phyloP scores from a whole-genome alignment of 2,797 vertebrate species.

The Acanthurus leucopareius region DNA sequence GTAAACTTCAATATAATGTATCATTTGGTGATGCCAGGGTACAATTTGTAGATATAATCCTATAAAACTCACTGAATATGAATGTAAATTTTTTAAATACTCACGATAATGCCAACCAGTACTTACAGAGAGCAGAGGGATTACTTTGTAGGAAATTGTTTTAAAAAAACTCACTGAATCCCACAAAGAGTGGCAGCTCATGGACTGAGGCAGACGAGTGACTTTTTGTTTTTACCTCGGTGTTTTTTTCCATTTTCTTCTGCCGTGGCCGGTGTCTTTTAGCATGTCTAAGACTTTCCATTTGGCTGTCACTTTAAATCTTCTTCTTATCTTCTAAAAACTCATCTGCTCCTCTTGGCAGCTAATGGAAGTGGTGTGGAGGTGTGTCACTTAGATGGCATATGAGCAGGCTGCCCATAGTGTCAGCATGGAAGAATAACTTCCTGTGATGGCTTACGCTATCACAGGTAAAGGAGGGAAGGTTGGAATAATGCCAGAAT shows the following conservation, averaged over 20 bases:
- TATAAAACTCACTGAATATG: background rate
- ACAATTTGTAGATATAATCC: background rate
- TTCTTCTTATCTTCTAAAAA: slow-evolving; percentile 48
- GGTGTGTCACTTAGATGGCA: slow-evolving; percentile 45
- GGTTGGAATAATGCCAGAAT: no score
- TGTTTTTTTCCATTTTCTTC: slow-evolving; percentile 38
- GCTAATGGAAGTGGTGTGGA: slow-evolving; percentile 49
- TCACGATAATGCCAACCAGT: background rate
- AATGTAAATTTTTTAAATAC: background rate
- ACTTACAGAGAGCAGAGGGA: slow-evolving; percentile 36
- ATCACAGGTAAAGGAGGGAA: background rate
- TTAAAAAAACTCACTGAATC: background rate
- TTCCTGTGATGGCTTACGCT: slow-evolving; percentile 32
- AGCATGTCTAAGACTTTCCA: slow-evolving; percentile 67
- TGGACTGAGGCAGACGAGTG: background rate
- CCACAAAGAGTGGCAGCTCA: slow-evolving; percentile 3
- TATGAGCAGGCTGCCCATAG: background rate
- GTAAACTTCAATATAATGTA: background rate
- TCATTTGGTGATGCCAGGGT: background rate
- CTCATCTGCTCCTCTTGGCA: slow-evolving; percentile 43
- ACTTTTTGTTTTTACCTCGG: background rate
- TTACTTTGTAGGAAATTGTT: background rate
- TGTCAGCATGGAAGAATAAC: slow-evolving; percentile 33
- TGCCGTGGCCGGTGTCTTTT: slow-evolving; percentile 25
- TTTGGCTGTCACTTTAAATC: slow-evolving; percentile 65